Evolutionary conservation across 2,113 vertebrate genomes (phyloP).

Genomic region (Sisor rabdophorus): DNA sequence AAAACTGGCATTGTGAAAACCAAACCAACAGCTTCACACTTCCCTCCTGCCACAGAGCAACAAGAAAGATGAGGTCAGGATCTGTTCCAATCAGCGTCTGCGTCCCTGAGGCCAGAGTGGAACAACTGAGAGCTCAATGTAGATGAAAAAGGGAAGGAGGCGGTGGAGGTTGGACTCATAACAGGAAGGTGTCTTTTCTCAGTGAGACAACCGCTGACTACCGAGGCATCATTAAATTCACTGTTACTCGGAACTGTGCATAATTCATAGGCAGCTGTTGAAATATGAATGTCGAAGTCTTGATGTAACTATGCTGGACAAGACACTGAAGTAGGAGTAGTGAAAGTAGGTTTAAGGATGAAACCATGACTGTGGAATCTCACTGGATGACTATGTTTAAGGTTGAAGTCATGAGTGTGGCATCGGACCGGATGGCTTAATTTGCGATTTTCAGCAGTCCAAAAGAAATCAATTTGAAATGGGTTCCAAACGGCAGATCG

Average conservation of each 20-base stretch:
- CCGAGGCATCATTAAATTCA: conserved; percentile 84
- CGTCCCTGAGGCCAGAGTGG: conserved; percentile 59
- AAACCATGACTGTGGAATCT: conserved; percentile 36
- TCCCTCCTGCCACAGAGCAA: conserved; percentile 61
- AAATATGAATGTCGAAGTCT: conserved; percentile 84
- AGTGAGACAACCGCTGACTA: conserved; percentile 69
- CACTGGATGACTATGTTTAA: conserved; percentile 45
- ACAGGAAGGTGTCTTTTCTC: conserved; percentile 66
- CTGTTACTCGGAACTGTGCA: conserved; percentile 81
- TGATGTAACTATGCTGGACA: conserved; percentile 64
- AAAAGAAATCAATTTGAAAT: conserved; percentile 57
- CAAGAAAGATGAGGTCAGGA: conserved; percentile 67
- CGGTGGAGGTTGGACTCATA: neutral
- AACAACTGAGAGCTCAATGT: conserved; percentile 53
- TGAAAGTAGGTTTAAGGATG: conserved; percentile 56
- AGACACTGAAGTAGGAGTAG: conserved; percentile 51
- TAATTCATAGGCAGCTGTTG: conserved; percentile 86
- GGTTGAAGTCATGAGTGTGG: conserved; percentile 43
- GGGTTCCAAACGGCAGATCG: conserved; percentile 39
- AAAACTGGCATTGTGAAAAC: conserved; percentile 58
- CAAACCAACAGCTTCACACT: conserved; percentile 62
- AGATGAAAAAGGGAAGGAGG: neutral
- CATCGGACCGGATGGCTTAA: conserved; percentile 30
- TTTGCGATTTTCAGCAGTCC: conserved; percentile 51
- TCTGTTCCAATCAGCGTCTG: conserved; percentile 67